Percentiles rank a stretch among this genome's conserved stretches.
phyloP scores from a whole-genome alignment of 2,797 vertebrate species.

The Triplophysa yarkandensis region DNA sequence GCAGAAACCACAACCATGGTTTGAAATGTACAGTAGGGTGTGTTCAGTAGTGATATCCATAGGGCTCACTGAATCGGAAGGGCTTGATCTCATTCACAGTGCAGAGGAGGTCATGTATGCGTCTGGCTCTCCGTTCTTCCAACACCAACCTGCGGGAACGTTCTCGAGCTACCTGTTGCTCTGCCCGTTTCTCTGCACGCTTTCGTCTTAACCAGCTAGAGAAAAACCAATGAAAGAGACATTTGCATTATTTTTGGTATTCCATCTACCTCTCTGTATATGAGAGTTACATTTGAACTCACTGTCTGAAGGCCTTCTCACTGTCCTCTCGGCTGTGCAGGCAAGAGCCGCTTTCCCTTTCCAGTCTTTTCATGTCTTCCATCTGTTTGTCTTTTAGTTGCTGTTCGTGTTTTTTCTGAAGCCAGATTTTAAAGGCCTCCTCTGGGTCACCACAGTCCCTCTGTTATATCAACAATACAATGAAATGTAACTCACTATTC shows the following conservation, averaged over 20 bases:
- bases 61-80: slow-evolving; percentile 81
- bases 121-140: slow-evolving; percentile 84
- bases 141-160: slow-evolving; percentile 80
- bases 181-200: slow-evolving; percentile 81
- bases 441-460: slow-evolving; percentile 80
- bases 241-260: too few relatives aligned
- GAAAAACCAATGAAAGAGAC: neutral
- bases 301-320: slow-evolving; percentile 90
- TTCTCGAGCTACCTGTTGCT: slow-evolving; percentile 84
- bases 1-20: neutral
- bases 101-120: slow-evolving; percentile 79
- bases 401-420: slow-evolving; percentile 89
- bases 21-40: neutral
- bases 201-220: slow-evolving; percentile 90
- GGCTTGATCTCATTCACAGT: slow-evolving; percentile 75
- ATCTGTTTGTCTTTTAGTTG: slow-evolving; percentile 84
- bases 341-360: slow-evolving; percentile 78
- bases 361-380: slow-evolving; percentile 82
- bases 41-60: slow-evolving; percentile 74
- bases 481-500: neutral
- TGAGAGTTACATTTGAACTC: slow-evolving; percentile 62
- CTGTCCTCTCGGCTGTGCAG: slow-evolving; percentile 83
- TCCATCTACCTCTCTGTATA: too few relatives aligned
- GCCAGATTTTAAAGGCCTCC: slow-evolving; percentile 86
- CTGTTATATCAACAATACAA: slow-evolving; percentile 61